These are phyloP conservation scores for Tor tambroides DNA, from an alignment of 2,113 vertebrate genomes.

Conservation along the genomic window DNA sequence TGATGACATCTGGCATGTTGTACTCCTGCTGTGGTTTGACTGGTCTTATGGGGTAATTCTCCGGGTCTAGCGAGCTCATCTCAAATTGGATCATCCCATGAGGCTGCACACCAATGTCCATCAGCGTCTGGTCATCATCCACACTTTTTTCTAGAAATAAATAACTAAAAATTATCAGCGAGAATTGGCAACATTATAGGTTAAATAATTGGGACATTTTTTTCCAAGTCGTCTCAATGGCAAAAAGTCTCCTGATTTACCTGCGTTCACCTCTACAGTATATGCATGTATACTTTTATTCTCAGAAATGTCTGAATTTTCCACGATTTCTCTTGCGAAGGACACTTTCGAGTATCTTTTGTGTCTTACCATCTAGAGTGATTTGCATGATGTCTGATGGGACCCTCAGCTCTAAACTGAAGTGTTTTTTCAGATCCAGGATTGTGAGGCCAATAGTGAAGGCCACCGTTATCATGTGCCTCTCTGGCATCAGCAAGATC, in stretches of 20 bases:
- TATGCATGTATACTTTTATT: not conserved
- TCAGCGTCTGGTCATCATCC: conserved; percentile 73
- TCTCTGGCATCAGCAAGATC: conserved; percentile 79
- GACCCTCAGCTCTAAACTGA: conserved; percentile 75
- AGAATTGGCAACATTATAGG: not conserved
- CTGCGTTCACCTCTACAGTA: not conserved
- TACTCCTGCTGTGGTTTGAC: conserved; percentile 66
- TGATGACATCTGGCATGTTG: conserved; percentile 81
- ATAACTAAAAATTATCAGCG: not conserved
- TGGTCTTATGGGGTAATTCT: conserved; percentile 69
- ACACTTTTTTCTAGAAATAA: conserved; percentile 68
- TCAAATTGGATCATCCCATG: conserved; percentile 77
- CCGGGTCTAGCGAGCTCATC: conserved; percentile 71
- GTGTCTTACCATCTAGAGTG: conserved; percentile 73
- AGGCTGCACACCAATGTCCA: conserved; percentile 72
- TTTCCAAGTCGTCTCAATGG: not conserved
- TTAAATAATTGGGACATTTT: not conserved
- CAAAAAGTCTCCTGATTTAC: not conserved
- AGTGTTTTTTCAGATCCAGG: conserved; percentile 76
- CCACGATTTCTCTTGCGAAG: not conserved
- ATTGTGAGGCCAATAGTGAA: conserved; percentile 76
- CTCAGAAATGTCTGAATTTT: not conserved
- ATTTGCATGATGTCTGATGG: conserved; percentile 74
- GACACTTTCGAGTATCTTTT: not conserved
- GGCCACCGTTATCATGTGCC: conserved; percentile 78